Conservation (phyloP, 2,113 vertebrate species). For the Strigops habroptila region DNA sequence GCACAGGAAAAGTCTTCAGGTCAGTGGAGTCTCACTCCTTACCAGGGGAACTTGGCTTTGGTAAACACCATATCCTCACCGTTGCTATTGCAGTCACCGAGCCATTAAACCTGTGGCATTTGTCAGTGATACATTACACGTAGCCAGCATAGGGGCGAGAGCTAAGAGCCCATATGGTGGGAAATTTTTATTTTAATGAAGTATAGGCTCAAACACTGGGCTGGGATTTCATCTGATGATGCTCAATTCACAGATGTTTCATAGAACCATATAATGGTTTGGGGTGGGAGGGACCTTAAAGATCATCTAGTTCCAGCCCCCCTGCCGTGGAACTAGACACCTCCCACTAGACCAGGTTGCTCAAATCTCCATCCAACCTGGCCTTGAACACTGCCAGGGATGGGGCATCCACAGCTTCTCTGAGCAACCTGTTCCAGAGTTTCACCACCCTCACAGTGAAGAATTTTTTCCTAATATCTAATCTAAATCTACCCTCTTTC, state of each 20-base stretch:
- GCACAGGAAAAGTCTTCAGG: background rate
- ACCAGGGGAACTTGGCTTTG: background rate
- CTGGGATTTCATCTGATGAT: background rate
- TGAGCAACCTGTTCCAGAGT: background rate
- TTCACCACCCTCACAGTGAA: background rate
- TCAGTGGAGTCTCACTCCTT: background rate
- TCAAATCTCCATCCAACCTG: background rate
- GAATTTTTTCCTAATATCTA: background rate
- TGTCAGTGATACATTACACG: background rate
- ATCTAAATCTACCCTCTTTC: background rate
- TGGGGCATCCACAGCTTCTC: background rate
- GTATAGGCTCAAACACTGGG: background rate
- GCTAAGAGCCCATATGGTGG: background rate
- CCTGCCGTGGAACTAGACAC: background rate
- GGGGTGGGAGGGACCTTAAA: background rate
- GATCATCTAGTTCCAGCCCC: background rate
- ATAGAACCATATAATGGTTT: background rate
- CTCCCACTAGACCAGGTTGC: background rate
- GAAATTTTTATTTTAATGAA: background rate
- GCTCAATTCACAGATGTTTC: background rate
- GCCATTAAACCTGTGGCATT: background rate
- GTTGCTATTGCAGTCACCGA: accelerated
- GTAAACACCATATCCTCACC: accelerated
- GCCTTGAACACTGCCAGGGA: background rate
- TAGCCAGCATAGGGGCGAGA: background rate